Evolutionary conservation across 2,888 invertebrate species (phyloP), one percentile per base, ranked within the genome.

Genomic region (Euproctis similis): DNA sequence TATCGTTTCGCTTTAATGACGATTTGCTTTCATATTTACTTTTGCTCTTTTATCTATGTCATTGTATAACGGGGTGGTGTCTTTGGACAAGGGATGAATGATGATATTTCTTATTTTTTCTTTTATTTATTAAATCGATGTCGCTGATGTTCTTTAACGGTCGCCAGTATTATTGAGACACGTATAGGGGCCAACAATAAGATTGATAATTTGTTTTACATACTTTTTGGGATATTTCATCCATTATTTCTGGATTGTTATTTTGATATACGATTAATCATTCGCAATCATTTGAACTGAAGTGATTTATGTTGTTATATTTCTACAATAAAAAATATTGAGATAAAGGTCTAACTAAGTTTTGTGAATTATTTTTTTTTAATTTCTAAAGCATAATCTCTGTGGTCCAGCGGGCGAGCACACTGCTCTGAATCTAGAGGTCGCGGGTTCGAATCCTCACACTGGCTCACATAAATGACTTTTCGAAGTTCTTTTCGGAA

Each of bases 1-100:
- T 53, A 33, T 42, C 43, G 67, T 72, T 65, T 77, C 73, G 59
- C 50, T 77, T 71, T 80, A 77, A 81, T 75, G 76, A 78, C 57
- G 52, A 57, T 61, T 59, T 63, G 49, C 54, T 59, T 66, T 61
- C 60, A 40, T 80, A 75, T 81, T 82, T 81, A 80, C 73, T 70
- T 55, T 69, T 71, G 62, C 60, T 56, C 65, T 60, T 66, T 75
- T 77, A 71, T 78, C 71, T 69, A 62, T 64, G 56, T 57, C 65
- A 61, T 73, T 80, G 71, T 76, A 38, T 17, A 20, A 35, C 60
- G 53, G 76, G 76, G 77, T 67, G 72, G 71, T 67, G 57, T 66
- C 69, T 75, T 76, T 78, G 64, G 72, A 73, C 68, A 68, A 60
- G 61, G 54, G 48, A 68, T 69, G 70, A 76, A 69, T 64, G 54